Base-by-base conservation (phyloP, 2,888 invertebrate species). In the Lithophane semibrunnea region DNA sequence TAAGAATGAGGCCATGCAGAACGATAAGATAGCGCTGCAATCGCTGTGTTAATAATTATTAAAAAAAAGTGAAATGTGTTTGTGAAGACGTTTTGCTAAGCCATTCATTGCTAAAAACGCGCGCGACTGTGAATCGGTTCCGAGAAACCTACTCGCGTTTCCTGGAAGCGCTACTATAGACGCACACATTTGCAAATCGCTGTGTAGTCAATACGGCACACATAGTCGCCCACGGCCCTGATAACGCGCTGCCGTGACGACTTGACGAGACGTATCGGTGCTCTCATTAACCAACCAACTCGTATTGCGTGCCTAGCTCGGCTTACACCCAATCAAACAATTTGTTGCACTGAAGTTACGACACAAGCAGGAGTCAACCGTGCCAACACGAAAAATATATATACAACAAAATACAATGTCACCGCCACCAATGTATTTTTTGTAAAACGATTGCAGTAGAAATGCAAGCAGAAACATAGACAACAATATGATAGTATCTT, bases 101-200 rank as follows among this genome's bases (percentile, higher is more conserved):
- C 90, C 94, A 96, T 95, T 96, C 95, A 95, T 92, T 94, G 93
- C 94, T 95, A 95, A 96, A 95, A 95, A 93, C 93, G 91, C 92
- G 93, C 93, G 94, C 94, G 94, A 95, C 95, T 93, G 92, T 91
- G 93, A 92, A 94, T 95, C 94, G 92, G 91, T 96, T 95, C 96
- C 86, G 93, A 94, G 96, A 96, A 96, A 95, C 90, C 91, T 94
- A 96, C 94, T 94, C 95, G 95, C 93, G 94, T 93, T 96, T 96
- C 96, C 95, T 94, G 95, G 96, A 96, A 96, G 92, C 94, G 94
- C 94, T 94, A 96, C 96, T 96, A 96, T 92, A 88, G 85, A 86
- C 93, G 93, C 95, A 93, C 95, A 94, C 95, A 94, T 90, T 86
- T 90, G 88, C 85, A 91, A 82, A 80, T 79, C 85, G 80, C 81